A percentile compares a stretch with the other conserved stretches of the same genome.
Conservation (phyloP, 2,797 vertebrate species). For the Manis crassicaudata region DNA sequence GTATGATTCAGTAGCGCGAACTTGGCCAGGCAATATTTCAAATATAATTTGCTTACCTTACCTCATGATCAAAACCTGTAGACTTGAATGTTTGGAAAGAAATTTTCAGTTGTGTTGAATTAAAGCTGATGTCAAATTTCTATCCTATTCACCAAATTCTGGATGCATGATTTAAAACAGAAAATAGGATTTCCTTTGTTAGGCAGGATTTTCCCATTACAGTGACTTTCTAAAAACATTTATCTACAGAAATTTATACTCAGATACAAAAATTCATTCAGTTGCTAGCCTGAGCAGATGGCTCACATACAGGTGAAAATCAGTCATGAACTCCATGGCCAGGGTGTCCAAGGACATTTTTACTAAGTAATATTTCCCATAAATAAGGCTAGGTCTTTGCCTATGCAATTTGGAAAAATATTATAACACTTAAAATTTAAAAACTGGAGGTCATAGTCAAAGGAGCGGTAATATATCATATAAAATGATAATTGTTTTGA, state of each 20-base stretch:
- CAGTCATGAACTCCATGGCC: neutral
- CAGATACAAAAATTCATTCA: neutral
- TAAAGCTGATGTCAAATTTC: conserved; percentile 46
- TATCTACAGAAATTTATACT: neutral
- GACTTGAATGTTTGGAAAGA: neutral
- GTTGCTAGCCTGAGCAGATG: conserved; percentile 1
- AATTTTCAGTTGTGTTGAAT: conserved; percentile 58
- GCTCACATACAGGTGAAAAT: rapidly evolving
- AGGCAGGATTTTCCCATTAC: conserved; percentile 49
- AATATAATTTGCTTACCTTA: conserved; percentile 36
- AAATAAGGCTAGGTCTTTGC: neutral
- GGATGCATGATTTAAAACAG: conserved; percentile 48
- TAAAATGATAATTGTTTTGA: neutral
- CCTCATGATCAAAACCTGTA: conserved; percentile 8
- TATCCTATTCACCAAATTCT: neutral
- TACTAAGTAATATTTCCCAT: neutral
- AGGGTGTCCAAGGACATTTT: neutral
- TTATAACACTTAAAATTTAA: neutral
- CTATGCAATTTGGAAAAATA: neutral
- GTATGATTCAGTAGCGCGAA: neutral
- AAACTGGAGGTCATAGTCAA: neutral
- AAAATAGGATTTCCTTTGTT: conserved; percentile 28
- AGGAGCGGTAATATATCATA: neutral
- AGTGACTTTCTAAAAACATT: conserved; percentile 4
- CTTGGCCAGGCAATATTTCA: neutral